Base-by-base conservation (phyloP, 2,888 invertebrate genomes). In the Cosmia pyralina region DNA sequence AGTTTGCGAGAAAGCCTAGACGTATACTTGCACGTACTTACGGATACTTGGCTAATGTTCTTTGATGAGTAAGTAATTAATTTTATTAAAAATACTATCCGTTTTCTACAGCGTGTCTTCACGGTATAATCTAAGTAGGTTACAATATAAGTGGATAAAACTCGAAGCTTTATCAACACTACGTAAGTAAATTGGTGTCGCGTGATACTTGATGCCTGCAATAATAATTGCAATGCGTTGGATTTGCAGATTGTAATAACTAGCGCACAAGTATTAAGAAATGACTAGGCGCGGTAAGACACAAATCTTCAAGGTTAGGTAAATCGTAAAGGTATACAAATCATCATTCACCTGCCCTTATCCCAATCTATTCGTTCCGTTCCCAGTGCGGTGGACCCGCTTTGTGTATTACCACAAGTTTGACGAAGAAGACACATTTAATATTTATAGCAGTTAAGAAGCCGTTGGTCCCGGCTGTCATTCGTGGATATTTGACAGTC, bases 1-100 rank as follows among this genome's bases (percentile, higher is more conserved):
- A 87, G 84, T 77, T 76, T 73, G 50, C 73, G 77, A 77, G 79
- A 83, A 80, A 73, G 73, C 63, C 69, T 71, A 69, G 72, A 74
- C 60, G 64, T 62, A 62, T 60, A 77, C 63, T 67, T 55, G 44
- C 50, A 69, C 4, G 50, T 58, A 69, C 53, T 55, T 55, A 11
- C 58, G 15, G 13, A 34, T 66, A 60, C 41, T 60, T 28, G 7
- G 10, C n/a, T n/a, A 53, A 68, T 68, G 50, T 79, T 80, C 19
- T 59, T n/a, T 65, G 62, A 69, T 38, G 28, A 79, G 50, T 75
- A 34, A 50, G 50, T 75, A 34, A 50, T 48, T 70, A 59, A 70
- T 69, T 66, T 55, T 17, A 60, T 53, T n/a, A n/a, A n/a, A 34
- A 48, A 38, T 59, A 38, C 44, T n/a, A 64, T 15, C 28, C 4